phyloP scores from a whole-genome alignment of 1,140 invertebrate genomes.

The Drosophila malerkotliana region DNA sequence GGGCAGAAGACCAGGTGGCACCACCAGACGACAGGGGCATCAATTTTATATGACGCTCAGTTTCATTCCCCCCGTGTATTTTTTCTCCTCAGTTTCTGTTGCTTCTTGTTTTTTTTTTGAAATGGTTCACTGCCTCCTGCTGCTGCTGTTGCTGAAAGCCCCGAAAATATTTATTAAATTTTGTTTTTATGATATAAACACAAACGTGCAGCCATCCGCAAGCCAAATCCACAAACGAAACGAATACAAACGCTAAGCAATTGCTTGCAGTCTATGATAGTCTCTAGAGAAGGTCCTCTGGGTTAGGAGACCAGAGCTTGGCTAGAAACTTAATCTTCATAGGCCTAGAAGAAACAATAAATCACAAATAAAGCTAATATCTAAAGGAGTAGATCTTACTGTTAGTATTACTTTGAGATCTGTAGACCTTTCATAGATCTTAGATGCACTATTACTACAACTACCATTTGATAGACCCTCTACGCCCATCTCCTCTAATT shows the following conservation, averaged over 20 bases:
- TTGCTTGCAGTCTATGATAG: slow-evolving; percentile 57
- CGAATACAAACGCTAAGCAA: slow-evolving; percentile 42
- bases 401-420: no score
- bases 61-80: slow-evolving; percentile 13
- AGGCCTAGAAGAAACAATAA: neutral
- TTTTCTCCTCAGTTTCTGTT: slow-evolving; percentile 14
- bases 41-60: slow-evolving; percentile 72
- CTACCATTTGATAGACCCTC: no score
- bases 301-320: neutral
- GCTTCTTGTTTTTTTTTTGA: slow-evolving; percentile 3
- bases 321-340: neutral
- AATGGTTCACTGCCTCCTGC: slow-evolving; percentile 32
- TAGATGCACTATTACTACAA: no score
- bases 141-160: slow-evolving; percentile 33
- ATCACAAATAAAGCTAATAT: no score
- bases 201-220: slow-evolving; percentile 18
- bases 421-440: no score
- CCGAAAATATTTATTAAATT: slow-evolving; percentile 76
- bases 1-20: slow-evolving; percentile 45
- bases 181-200: slow-evolving; percentile 61
- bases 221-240: slow-evolving; percentile 34
- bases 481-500: no score
- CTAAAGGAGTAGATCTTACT: no score
- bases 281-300: slow-evolving; percentile 7
- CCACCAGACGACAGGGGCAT: slow-evolving; percentile 65